Evolutionary conservation across 2,797 vertebrate genomes (phyloP), one percentile per base, ranked within the genome.

Genomic region (Enteromius afrohamiltoni): DNA sequence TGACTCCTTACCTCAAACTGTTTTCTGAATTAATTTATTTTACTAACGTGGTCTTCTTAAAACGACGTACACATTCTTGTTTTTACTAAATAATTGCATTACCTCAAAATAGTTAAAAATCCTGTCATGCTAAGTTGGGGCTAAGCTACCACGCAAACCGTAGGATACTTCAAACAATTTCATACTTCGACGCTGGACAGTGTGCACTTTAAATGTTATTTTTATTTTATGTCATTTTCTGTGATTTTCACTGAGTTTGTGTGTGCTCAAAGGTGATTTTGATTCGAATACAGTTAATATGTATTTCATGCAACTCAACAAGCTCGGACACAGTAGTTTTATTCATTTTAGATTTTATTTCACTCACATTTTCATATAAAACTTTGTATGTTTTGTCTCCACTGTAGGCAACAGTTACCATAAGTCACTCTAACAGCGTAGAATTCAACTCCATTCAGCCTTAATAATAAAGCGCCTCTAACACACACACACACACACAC

Each of bases 321-420:
- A 37, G 29, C 49, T 16, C 21, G 3, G 31, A 74, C 19, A 79
- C 26, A 49, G 34, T 9, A 19, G 83, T 73, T 40, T 1, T 89
- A 90, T 90, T 90, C 88, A 86, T 89, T 88, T 87, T 79, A 89
- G 85, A 91, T 84, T 92, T 95, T 93, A 92, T 91, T 92, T 92
- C 91, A 87, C 84, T 86, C 87, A 90, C 85, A 91, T 90, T 93
- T 93, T 93, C 91, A 90, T 93, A 95, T 93, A 94, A 93, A 88
- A 87, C 74, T 84, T 73, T 79, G 68, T 83, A 80, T 83, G 17
- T 67, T 88, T 92, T 90, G 86, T 90, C 87, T 91, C 90, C 90
- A 92, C 90, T 92, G 92, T 92, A 93, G 93, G 93, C 92, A 93
- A 94, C 92, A 93, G 90, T 94, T 92, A 94, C 89, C 90, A 91